Percentiles rank a stretch among this genome's conserved stretches.
phyloP scores from a whole-genome alignment of 2,888 invertebrate species.

The Parnassius glacialis region DNA sequence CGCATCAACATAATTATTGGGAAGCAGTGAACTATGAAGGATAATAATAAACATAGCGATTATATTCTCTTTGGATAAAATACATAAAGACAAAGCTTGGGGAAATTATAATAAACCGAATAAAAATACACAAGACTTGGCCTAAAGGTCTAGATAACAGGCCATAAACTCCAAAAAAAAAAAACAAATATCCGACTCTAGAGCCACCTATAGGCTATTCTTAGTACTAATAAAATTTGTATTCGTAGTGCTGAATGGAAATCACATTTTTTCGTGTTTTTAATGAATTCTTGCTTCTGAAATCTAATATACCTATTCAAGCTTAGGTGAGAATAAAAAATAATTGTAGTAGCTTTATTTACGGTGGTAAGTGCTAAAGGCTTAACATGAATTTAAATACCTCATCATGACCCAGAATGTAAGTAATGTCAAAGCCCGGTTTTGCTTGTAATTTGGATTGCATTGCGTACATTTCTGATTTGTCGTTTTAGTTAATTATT shows the following conservation, averaged over 20 bases:
- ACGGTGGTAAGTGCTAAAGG: conserved; percentile 16
- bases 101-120: no score
- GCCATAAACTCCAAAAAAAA: no score
- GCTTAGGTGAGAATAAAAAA: conserved; percentile 62
- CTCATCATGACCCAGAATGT: conserved; percentile 69
- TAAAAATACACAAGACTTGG: no score
- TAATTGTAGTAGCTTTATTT: conserved; percentile 30
- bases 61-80: no score
- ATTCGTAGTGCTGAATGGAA: conserved; percentile 79
- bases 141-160: no score
- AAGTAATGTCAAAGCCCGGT: conserved; percentile 75
- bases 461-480: conserved; percentile 48
- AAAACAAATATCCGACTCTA: conserved; percentile 31
- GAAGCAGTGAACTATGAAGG: no score
- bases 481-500: conserved; percentile 28
- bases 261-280: conserved; percentile 78
- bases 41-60: no score
- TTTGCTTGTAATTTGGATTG: conserved; percentile 59
- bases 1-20: no score
- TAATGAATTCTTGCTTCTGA: conserved; percentile 72
- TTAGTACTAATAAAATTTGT: conserved; percentile 76
- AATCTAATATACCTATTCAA: conserved; percentile 60
- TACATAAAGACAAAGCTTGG: no score
- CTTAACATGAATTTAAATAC: conserved; percentile 46
- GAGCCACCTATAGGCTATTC: conserved; percentile 54